These are phyloP conservation scores for Cylloceria caligata DNA, from an alignment of 2,888 invertebrate genomes.

Conservation along the genomic window DNA sequence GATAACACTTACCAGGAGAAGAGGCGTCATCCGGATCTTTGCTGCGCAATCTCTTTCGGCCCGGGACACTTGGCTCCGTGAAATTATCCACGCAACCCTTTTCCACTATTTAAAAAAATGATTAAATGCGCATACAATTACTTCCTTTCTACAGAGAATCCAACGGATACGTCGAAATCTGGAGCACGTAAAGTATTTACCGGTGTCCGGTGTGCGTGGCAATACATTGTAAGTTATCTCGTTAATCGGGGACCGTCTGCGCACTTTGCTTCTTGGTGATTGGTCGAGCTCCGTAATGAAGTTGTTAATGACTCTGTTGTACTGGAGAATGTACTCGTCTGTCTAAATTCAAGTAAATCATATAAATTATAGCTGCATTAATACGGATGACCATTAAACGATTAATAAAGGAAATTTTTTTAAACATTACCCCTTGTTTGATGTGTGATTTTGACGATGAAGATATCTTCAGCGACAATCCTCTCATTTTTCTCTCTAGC, in stretches of 20 bases:
- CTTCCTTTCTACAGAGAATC: conserved; percentile 1
- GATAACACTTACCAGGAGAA: conserved; percentile 77
- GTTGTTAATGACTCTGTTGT: conserved; percentile 70
- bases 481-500: conserved; percentile 87
- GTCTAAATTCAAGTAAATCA: conserved; percentile 22
- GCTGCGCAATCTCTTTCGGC: conserved; percentile 78
- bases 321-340: conserved; percentile 49
- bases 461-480: conserved; percentile 85
- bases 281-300: conserved; percentile 79
- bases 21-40: conserved; percentile 75
- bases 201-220: conserved; percentile 71
- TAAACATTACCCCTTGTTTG: conserved; percentile 74
- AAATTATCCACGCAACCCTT: conserved; percentile 67
- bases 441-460: conserved; percentile 78
- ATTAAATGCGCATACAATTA: neutral
- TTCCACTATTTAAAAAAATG: conserved; percentile 41
- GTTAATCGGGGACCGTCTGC: conserved; percentile 67
- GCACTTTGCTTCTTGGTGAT: conserved; percentile 76
- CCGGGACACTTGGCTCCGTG: conserved; percentile 74
- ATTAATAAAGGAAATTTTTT: too few relatives aligned
- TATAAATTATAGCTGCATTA: conserved; percentile 13
- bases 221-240: conserved; percentile 70
- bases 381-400: neutral
- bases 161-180: conserved; percentile 33
- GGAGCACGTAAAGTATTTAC: conserved; percentile 61